Evolutionary conservation across 2,797 vertebrate genomes (phyloP).

Genomic region (Sebastes umbrosus): DNA sequence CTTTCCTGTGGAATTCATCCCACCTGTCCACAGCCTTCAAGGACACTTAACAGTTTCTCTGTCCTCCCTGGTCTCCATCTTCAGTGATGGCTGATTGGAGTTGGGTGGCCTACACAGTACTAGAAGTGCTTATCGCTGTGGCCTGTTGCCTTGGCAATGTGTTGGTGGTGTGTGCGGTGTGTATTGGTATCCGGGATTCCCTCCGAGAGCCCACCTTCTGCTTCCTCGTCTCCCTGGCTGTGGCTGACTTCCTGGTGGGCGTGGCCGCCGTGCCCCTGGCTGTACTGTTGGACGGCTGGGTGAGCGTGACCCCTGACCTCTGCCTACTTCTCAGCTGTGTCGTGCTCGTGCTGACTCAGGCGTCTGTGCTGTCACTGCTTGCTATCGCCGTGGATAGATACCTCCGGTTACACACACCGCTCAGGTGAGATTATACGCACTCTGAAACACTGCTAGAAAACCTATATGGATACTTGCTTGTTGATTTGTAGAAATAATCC

Average conservation of each 20-base stretch:
- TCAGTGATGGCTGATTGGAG: conserved; percentile 58
- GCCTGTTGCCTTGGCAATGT: conserved; percentile 83
- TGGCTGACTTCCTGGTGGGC: conserved; percentile 87
- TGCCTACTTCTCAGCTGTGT: conserved; percentile 88
- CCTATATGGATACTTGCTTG: not conserved
- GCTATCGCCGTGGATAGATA: conserved; percentile 89
- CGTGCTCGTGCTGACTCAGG: conserved; percentile 83
- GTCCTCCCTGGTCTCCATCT: not conserved
- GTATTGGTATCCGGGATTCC: conserved; percentile 68
- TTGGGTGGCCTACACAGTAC: conserved; percentile 62
- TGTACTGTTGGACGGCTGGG: conserved; percentile 78
- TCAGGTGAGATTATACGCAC: conserved; percentile 58
- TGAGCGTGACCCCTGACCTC: conserved; percentile 65
- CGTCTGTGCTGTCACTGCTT: conserved; percentile 88
- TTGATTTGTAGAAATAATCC: not conserved
- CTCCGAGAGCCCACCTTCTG: conserved; percentile 83
- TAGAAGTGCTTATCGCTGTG: conserved; percentile 65
- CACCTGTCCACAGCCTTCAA: not conserved
- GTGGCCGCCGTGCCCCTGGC: conserved; percentile 85
- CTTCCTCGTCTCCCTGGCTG: conserved; percentile 86
- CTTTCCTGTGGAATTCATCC: not conserved
- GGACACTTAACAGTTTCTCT: not conserved
- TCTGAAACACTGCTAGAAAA: not conserved
- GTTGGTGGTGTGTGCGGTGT: conserved; percentile 85
- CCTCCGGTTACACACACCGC: conserved; percentile 82